Conservation (phyloP, 2,888 invertebrate genomes). For the Cancer borealis region DNA sequence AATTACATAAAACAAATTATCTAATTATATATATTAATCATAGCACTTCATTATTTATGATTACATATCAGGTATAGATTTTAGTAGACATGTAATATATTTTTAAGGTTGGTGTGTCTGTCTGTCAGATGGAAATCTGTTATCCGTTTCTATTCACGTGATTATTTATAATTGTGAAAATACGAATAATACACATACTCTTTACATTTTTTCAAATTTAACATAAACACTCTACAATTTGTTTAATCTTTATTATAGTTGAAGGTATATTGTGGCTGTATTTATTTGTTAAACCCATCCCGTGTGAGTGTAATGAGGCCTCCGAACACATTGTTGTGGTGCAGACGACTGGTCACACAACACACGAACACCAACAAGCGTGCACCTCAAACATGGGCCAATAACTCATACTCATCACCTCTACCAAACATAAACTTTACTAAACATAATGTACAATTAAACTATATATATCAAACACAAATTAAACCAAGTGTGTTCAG, state of each 20-base stretch:
- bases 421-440: neutral
- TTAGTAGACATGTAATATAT: too few species aligned
- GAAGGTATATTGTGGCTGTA: too few species aligned
- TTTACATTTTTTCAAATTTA: neutral
- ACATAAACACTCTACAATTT: too few species aligned
- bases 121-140: slow-evolving; percentile 50
- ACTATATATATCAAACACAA: neutral
- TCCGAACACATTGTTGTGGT: slow-evolving; percentile 64
- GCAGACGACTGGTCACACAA: slow-evolving; percentile 58
- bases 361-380: neutral
- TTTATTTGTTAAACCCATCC: neutral
- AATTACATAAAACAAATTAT: neutral
- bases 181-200: neutral
- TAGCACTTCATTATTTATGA: too few species aligned
- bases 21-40: neutral
- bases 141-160: slow-evolving; percentile 41
- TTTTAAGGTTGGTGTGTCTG: slow-evolving; percentile 39
- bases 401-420: neutral
- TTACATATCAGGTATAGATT: too few species aligned
- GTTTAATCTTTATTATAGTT: too few species aligned
- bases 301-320: neutral
- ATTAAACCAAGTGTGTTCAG: neutral
- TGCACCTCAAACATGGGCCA: neutral
- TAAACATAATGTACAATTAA: neutral
- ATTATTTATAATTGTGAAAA: neutral